These are phyloP conservation scores for Sarcophaga rosellei DNA, from an alignment of 2,888 invertebrate genomes.

Conservation along the genomic window DNA sequence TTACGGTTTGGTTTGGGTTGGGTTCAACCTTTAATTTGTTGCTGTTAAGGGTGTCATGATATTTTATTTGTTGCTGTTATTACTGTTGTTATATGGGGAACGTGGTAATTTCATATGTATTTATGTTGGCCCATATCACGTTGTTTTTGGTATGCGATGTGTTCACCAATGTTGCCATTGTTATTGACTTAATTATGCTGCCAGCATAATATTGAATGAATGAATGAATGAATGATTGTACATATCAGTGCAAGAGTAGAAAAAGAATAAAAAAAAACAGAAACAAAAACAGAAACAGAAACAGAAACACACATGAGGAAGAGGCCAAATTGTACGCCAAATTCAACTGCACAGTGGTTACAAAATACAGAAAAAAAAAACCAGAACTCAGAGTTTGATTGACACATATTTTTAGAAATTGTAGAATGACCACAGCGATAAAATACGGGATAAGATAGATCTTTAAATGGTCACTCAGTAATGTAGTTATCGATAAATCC, in stretches of 20 bases:
- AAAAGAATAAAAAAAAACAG: background rate
- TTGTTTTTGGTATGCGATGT: slow-evolving; percentile 57
- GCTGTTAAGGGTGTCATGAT: slow-evolving; percentile 34
- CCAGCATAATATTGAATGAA: slow-evolving; percentile 56
- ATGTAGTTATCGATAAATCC: too few species aligned
- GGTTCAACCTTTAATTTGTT: slow-evolving; percentile 43
- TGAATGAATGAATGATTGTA: slow-evolving; percentile 22
- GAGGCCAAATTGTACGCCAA: slow-evolving; percentile 39
- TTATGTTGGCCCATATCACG: slow-evolving; percentile 60
- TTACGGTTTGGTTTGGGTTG: slow-evolving; percentile 36
- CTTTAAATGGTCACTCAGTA: too few species aligned
- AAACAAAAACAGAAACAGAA: background rate
- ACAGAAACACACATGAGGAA: slow-evolving; percentile 9
- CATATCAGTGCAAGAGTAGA: background rate
- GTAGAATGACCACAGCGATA: too few species aligned
- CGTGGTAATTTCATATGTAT: slow-evolving; percentile 39
- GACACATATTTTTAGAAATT: too few species aligned
- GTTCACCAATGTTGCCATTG: slow-evolving; percentile 10
- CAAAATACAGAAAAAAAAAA: background rate
- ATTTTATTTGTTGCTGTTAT: slow-evolving; percentile 2
- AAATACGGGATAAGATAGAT: too few species aligned
- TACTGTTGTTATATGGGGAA: slow-evolving; percentile 14
- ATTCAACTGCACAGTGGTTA: slow-evolving; percentile 26
- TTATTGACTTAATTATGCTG: slow-evolving; percentile 57
- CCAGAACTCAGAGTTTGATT: background rate